Base-by-base conservation (phyloP, 2,888 invertebrate species). In the Cerastis leucographa region DNA sequence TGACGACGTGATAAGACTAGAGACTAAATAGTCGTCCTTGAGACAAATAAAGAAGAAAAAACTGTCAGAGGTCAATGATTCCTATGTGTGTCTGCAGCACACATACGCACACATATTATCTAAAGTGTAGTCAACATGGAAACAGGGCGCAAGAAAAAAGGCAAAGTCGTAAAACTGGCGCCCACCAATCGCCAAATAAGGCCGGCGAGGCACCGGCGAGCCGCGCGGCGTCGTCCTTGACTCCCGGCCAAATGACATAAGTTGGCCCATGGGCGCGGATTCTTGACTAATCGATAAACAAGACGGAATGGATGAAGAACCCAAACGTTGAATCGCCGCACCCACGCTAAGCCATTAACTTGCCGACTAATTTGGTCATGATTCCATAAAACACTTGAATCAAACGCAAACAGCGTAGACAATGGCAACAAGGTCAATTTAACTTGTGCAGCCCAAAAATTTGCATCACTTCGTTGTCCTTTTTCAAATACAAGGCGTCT, bases 111-210 rank as follows among this genome's bases (percentile, higher is more conserved):
- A 91, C 90, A 91, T 93, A 92, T 93, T 92, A 94, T 92, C 92
- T 92, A 90, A 94, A 94, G 90, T 93, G 92, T 91, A 93, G 92
- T 92, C 91, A 92, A 94, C 93, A 94, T 95, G 91, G 93, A 94
- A 94, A 95, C 94, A 90, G 92, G 91, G 94, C 94, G 92, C 93
- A 93, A 94, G 94, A 95, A 96, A 95, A 96, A 96, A 95, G 94
- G 94, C 95, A 92, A 95, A 95, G 96, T 95, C 95, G 93, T 96
- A 96, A 96, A 96, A 95, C 93, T 95, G 96, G 96, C 96, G 96
- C 96, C 96, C 96, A 96, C 96, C 96, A 95, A 96, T 95, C 92
- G 93, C 95, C 96, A 95, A 96, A 96, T 96, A 96, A 96, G 96
- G 96, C 94, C 94, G 91, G 94, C 94, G 92, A 92, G 94, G 95